Percentiles rank a stretch among this genome's conserved stretches.
These are phyloP conservation scores for Cygnus buccinator DNA, from an alignment of 2,113 vertebrate genomes.

Conservation along the genomic window DNA sequence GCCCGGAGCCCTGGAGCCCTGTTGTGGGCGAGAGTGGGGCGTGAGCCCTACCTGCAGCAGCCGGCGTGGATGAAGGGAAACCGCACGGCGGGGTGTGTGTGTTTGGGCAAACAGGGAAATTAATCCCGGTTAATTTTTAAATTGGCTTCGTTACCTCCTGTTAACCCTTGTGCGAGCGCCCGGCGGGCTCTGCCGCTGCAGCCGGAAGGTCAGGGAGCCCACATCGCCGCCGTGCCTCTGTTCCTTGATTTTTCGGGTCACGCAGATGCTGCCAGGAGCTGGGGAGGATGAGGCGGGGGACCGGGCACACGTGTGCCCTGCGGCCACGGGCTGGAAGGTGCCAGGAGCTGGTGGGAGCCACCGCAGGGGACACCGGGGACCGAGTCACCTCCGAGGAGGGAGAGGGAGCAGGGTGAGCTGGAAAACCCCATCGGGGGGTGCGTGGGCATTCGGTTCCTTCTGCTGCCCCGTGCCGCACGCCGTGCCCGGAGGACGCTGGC, in stretches of 20 bases:
- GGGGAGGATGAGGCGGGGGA: not conserved
- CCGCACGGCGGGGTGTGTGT: not conserved
- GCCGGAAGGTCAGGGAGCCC: not conserved
- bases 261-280: not conserved
- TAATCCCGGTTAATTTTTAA: slow-evolving; percentile 33
- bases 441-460: not conserved
- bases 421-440: not conserved
- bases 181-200: not conserved
- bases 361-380: not conserved
- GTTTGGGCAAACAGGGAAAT: slow-evolving; percentile 35
- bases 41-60: not conserved
- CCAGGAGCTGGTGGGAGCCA: not conserved
- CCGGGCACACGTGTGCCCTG: too few species aligned
- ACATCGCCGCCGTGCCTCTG: fast-evolving
- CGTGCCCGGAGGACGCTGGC: not conserved
- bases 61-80: not conserved
- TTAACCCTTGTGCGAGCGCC: not conserved
- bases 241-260: not conserved
- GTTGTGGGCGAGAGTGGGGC: not conserved
- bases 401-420: not conserved
- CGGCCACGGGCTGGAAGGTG: too few species aligned
- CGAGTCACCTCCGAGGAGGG: not conserved
- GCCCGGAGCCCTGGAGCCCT: not conserved
- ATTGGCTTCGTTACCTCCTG: slow-evolving; percentile 11
- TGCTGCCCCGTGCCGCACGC: not conserved